phyloP scores from a whole-genome alignment of 2,113 vertebrate species.

The Catharus bicknelli region DNA sequence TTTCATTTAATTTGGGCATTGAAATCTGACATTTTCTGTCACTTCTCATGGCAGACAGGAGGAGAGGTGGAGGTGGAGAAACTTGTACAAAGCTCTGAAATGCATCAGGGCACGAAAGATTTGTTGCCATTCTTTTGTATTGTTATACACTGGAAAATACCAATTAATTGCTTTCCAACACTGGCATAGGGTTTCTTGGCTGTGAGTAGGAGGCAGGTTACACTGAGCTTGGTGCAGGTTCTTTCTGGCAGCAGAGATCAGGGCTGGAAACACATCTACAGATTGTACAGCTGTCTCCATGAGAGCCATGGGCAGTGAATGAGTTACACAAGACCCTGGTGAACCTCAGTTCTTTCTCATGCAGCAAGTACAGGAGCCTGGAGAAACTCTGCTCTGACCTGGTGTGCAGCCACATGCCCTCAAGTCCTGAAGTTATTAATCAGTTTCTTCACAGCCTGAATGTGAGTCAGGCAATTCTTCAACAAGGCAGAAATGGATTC shows the following conservation, averaged over 20 bases:
- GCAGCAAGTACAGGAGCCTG: not conserved
- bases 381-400: not conserved
- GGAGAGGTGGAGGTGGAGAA: not conserved
- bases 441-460: not conserved
- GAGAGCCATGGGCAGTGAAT: not conserved
- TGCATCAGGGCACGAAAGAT: not conserved
- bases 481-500: not conserved
- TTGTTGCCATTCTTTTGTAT: not conserved
- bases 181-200: not conserved
- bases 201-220: not conserved
- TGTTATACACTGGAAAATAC: not conserved
- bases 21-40: conserved; percentile 15
- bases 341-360: not conserved
- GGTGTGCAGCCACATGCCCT: not conserved
- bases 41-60: conserved; percentile 6
- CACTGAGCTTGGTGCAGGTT: not conserved
- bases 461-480: not conserved
- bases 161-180: not conserved
- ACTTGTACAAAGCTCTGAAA: not conserved
- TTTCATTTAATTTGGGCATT: conserved; percentile 51
- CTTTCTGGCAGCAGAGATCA: not conserved
- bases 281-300: not conserved
- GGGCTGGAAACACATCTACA: not conserved
- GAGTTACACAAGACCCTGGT: not conserved
- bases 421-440: not conserved